Conservation (phyloP, 2,113 vertebrate species). For the Puntigrus tetrazona region DNA sequence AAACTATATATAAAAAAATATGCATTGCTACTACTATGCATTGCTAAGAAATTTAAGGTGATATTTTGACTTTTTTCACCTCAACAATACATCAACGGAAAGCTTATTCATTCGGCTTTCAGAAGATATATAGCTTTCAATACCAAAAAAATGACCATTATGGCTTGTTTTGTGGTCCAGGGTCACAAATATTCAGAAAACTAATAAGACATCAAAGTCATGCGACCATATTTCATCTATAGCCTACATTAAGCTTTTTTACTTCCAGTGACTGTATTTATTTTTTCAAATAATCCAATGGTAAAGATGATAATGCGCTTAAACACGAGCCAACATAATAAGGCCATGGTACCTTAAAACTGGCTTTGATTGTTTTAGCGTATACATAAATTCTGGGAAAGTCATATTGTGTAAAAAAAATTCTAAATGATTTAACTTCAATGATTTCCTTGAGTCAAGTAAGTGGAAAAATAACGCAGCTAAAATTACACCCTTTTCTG, state of each 20-base stretch:
- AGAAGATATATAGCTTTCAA: no score
- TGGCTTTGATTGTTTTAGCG: neutral
- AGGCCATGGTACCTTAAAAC: neutral
- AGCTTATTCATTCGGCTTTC: no score
- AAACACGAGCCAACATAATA: neutral
- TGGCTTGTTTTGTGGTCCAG: no score
- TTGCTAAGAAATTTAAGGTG: no score
- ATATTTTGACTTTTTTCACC: no score
- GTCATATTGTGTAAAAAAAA: neutral
- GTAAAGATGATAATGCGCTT: neutral
- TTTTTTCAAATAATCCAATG: neutral
- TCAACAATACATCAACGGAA: no score
- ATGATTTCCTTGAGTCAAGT: neutral
- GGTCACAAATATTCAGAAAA: neutral
- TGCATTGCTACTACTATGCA: no score
- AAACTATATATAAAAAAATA: no score
- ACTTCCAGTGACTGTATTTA: neutral
- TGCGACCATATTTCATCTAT: no score
- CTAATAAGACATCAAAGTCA: neutral
- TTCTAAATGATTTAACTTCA: neutral
- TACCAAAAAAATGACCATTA: no score
- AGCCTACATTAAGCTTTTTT: neutral
- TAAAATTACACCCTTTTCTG: constrained; percentile 8
- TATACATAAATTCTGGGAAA: neutral
- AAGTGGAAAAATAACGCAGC: constrained; percentile 2